Percentiles rank a stretch among this genome's conserved stretches.
phyloP scores from a whole-genome alignment of 2,888 invertebrate species.

The Dryobotodes eremita region DNA sequence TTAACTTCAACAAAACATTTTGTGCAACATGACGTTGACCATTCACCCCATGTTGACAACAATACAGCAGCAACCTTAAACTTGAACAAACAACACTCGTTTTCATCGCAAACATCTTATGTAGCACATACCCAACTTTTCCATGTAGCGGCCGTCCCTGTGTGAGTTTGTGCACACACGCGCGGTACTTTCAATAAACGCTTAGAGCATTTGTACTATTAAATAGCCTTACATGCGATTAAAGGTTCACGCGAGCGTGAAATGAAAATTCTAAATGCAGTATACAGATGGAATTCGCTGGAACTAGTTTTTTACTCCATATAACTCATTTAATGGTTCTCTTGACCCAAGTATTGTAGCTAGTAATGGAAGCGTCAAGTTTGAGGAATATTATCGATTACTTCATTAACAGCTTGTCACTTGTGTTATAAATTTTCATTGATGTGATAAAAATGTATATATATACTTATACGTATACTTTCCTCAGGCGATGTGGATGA shows the following conservation, averaged over 20 bases:
- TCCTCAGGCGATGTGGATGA: slow-evolving; percentile 25
- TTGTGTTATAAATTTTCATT: slow-evolving; percentile 38
- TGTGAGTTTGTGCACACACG: slow-evolving; percentile 58
- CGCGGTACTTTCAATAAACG: slow-evolving; percentile 73
- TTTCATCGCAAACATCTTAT: slow-evolving; percentile 43
- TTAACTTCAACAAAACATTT: slow-evolving; percentile 1
- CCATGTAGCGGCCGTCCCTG: slow-evolving; percentile 4
- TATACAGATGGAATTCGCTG: slow-evolving; percentile 66
- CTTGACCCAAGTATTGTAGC: slow-evolving; percentile 67
- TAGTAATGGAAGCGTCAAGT: slow-evolving; percentile 47
- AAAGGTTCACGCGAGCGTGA: slow-evolving; percentile 80
- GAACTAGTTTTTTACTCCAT: slow-evolving; percentile 61
- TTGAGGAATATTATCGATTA: slow-evolving; percentile 53
- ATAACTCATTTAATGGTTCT: slow-evolving; percentile 72
- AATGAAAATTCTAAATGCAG: slow-evolving; percentile 78
- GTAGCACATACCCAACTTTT: slow-evolving; percentile 31
- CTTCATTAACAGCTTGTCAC: slow-evolving; percentile 49
- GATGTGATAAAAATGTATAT: slow-evolving; percentile 43
- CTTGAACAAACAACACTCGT: slow-evolving; percentile 41
- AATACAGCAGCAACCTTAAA: slow-evolving; percentile 32
- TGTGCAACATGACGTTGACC: background rate
- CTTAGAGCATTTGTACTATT: slow-evolving; percentile 77
- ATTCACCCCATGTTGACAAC: slow-evolving; percentile 12
- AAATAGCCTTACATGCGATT: slow-evolving; percentile 81
- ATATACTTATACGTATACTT: slow-evolving; percentile 18